phyloP scores from a whole-genome alignment of 2,797 vertebrate species.

The Schizothorax lantsangensis region DNA sequence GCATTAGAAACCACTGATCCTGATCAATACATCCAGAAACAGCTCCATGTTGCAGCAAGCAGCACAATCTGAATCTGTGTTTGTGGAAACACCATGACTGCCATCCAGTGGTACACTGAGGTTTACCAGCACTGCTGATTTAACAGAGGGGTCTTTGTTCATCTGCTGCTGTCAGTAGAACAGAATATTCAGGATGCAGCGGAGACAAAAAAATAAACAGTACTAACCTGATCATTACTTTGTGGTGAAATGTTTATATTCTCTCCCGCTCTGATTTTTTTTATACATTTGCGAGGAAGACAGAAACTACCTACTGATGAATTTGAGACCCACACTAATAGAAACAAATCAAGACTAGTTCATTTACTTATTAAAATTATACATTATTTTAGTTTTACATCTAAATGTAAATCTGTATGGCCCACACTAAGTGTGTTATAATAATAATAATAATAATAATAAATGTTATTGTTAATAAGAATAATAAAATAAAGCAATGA shows the following conservation, averaged over 20 bases:
- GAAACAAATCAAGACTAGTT: not conserved
- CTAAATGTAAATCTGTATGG: not conserved
- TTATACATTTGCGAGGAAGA: not conserved
- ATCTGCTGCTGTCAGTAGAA: not conserved
- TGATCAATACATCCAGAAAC: slow-evolving; percentile 4
- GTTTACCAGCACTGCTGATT: not conserved
- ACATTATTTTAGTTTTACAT: not conserved
- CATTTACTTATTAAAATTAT: not conserved
- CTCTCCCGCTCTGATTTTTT: not conserved
- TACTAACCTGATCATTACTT: not conserved
- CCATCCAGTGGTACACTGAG: slow-evolving; percentile 69
- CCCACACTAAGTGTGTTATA: not conserved
- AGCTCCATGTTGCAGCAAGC: not conserved
- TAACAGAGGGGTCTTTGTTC: not conserved
- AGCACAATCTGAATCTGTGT: not conserved
- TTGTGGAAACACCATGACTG: slow-evolving; percentile 67
- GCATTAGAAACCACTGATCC: slow-evolving; percentile 16
- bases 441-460: not conserved
- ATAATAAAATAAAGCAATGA: not conserved
- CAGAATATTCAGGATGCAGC: not conserved
- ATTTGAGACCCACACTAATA: not conserved
- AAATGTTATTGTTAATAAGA: not conserved
- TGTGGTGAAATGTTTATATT: not conserved
- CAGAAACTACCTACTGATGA: not conserved
- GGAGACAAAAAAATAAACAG: not conserved